A percentile compares a stretch with the other conserved stretches of the same genome.
Conservation (phyloP, 1,140 invertebrate species). For the Drosophila orosa region DNA sequence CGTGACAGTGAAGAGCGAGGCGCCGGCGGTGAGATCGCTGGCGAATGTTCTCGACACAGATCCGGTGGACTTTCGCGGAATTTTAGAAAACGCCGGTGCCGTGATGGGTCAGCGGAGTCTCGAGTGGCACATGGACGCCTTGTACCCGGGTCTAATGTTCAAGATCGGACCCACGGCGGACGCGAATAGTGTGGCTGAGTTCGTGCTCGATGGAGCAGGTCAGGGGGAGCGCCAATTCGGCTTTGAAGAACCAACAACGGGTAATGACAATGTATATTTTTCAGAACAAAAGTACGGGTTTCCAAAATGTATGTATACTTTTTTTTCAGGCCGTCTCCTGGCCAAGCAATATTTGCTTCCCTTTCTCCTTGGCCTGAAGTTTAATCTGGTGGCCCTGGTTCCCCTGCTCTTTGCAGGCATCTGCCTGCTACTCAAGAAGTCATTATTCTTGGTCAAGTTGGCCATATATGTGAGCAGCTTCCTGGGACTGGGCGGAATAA, state of each 20-base stretch:
- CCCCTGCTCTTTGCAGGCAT: constrained; percentile 89
- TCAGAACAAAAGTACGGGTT: neutral
- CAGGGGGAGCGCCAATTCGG: constrained; percentile 83
- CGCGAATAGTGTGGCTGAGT: constrained; percentile 88
- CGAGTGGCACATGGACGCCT: constrained; percentile 88
- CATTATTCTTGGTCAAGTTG: constrained; percentile 89
- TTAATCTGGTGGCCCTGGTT: constrained; percentile 89
- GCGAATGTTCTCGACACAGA: constrained; percentile 88
- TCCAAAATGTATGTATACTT: neutral
- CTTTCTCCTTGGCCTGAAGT: constrained; percentile 90
- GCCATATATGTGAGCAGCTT: constrained; percentile 88
- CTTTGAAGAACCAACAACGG: constrained; percentile 84
- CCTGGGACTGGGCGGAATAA: constrained; percentile 86
- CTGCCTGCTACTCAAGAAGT: constrained; percentile 89
- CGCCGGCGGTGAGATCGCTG: constrained; percentile 84
- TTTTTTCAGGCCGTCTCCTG: constrained; percentile 88
- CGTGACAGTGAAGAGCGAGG: constrained; percentile 86
- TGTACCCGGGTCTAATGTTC: constrained; percentile 90
- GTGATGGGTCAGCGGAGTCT: constrained; percentile 89
- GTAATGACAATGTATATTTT: constrained; percentile 57
- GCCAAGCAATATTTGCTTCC: constrained; percentile 88
- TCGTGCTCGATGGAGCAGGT: constrained; percentile 87
- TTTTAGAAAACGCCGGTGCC: constrained; percentile 89
- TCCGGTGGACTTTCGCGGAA: constrained; percentile 88
- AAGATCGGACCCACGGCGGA: constrained; percentile 88